Evolutionary conservation across 2,113 vertebrate genomes (phyloP), one percentile per base, ranked within the genome.

Genomic region (Panthera tigris): DNA sequence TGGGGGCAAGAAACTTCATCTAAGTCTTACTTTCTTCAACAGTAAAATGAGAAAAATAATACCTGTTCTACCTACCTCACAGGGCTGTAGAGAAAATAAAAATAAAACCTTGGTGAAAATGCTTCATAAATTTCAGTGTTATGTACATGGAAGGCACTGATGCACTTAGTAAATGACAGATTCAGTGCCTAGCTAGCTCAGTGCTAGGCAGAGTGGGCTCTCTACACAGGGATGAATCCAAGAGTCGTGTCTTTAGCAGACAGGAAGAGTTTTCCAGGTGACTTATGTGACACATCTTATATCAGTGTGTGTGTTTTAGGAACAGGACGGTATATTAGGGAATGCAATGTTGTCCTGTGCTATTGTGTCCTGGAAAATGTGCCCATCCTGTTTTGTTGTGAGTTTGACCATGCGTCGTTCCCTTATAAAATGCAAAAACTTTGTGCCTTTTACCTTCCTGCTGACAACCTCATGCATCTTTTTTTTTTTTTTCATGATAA

Each of bases 41-140:
- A 92, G 68, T 91, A 95, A 97, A 97, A 96, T 95, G 84, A 97
- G 94, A 92, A 94, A 97, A 94, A 97, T 71, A 97, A 90, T 66
- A 82, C 66, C 4, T 1, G 82, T 36, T 36, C 45, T 88, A 68
- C 66, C 25, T 93, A 96, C 76, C 36, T 89, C 91, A 91, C 29
- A 85, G 66, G 89, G 45, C 79, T 91, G 41, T 80, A 29, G 91
- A 92, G 76, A 86, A 92, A 97, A 83, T 89, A 63, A 94, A 94
- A 91, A 65, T 69, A 50, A 96, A 91, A 94, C 66, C 61, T 83
- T 88, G 16, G 88, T 39, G 50, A 85, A 95, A 94, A 88, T 85
- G 93, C 65, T 69, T 86, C 91, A 65, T 84, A 87, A 41, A 76
- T 94, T 88, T 65, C 71, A 78, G 18, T 23, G 36, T 63, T 84